Conservation (phyloP, 1,140 invertebrate genomes). For the Zaprionus africanus region DNA sequence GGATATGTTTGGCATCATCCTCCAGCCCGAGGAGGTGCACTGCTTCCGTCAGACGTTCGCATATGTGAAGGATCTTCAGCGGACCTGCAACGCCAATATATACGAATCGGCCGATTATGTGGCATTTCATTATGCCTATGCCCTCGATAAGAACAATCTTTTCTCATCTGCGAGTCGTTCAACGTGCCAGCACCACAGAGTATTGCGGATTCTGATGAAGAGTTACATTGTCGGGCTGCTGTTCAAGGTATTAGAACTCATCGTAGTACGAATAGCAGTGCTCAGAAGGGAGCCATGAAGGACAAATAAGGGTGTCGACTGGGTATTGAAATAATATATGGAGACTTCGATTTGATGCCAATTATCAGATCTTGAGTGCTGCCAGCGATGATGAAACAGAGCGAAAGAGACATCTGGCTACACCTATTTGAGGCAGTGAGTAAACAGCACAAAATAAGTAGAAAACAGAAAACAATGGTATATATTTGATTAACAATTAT, state of each 20-base stretch:
- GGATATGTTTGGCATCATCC: constrained; percentile 1
- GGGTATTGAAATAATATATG: too few species aligned
- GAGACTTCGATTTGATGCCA: too few species aligned
- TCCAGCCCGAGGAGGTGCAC: constrained; percentile 16
- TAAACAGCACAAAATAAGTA: not conserved
- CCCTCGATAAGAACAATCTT: not conserved
- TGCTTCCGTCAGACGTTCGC: constrained; percentile 23
- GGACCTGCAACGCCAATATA: not conserved
- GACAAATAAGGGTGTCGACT: too few species aligned
- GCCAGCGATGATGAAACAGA: too few species aligned
- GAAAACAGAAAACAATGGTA: not conserved
- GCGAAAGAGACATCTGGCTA: not conserved
- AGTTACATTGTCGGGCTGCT: not conserved
- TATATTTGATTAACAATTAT: not conserved
- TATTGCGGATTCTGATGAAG: not conserved
- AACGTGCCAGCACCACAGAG: not conserved
- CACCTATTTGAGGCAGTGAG: not conserved
- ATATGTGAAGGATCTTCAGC: constrained; percentile 25
- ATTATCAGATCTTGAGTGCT: too few species aligned
- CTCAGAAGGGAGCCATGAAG: too few species aligned
- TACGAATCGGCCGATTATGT: not conserved
- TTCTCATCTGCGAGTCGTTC: not conserved
- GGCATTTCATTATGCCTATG: constrained; percentile 23
- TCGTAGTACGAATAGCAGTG: too few species aligned
- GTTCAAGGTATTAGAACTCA: not conserved